Base-by-base conservation (phyloP, 1,140 invertebrate genomes). In the Parasteatoda tepidariorum region DNA sequence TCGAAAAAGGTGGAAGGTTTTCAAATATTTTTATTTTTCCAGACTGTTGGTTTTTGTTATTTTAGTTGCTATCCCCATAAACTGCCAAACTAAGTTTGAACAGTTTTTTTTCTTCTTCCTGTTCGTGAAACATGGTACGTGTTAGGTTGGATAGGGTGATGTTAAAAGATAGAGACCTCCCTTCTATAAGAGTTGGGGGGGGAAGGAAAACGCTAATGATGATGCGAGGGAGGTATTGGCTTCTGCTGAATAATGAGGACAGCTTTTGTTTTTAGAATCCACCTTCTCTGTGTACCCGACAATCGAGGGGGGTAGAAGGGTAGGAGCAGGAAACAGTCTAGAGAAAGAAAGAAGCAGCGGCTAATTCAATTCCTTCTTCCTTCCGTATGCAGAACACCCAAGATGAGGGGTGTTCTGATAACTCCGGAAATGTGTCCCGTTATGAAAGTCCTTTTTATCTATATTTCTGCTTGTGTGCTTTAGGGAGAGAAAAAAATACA, bases 361-460 rank as follows among this genome's bases (percentile, higher is more conserved):
- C 78, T 81, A 81, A 81, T 81, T 81, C 78, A 81, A 81, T 81
- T 78, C 75, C 55, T 76, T 34, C 78, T 81, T 81, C 78, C 78
- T 81, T 81, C 78, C 78, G 64, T 22, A 79, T n/a, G 9, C 38
- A 30, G 22, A 55, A 78, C 38, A 67, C 64, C 62, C 61, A 31
- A 64, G 64, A 76, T 24, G 73, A 76, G 33, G 73, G 31, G 24
- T 33, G 55, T 48, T 48, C 38, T 67, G 75, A 78, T 78, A 78
- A 78, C 75, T 78, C 62, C 13, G 11, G 22, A 28, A 28, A 24
- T 11, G 28, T 3, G 24, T 9, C 54, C 13, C 68, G 38, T 13
- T 22, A 18, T 59, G 5, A 24, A 24, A 31, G 9, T 33, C 24
- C 30, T 48, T 24, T 76, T 33, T 76, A 64, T 76, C 57, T 64